Base-by-base conservation (phyloP, 1,140 invertebrate species). In the Campoletis sonorensis region DNA sequence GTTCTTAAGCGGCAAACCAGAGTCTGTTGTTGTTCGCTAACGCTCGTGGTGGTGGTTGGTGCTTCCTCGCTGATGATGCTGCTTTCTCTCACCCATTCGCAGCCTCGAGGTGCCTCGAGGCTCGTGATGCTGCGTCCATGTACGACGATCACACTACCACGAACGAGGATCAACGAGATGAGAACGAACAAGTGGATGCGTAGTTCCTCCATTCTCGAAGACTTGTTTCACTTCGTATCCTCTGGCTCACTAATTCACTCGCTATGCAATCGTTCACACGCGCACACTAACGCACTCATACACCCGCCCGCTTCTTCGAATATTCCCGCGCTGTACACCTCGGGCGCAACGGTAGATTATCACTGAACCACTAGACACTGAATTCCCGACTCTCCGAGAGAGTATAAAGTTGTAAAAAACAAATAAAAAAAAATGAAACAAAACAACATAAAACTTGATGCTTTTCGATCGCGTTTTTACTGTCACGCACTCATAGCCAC, bases 1-100 rank as follows among this genome's bases (percentile, higher is more conserved):
- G 95, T 96, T 75, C 95, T 92, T 79, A 97, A 91, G 82, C 94
- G 94, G 91, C 96, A 97, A n/a, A 94, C 92, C 49, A 97, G 88
- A 70, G 92, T 88, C 68, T 92, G 90, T 79, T 70, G 67, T 77
- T 91, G 87, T 79, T 91, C 93, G 83, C 90, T 91, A 90, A 91
- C 90, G 87, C 92, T 64, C 45, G 92, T 64, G 49, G 92, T 64
- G 61, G 92, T 64, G 49, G 27, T 88, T 86, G 92, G 91, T 45
- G 92, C 90, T 37, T 93, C 91, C 85, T 94, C 86, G 23, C 86
- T 85, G 0, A 84, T 81, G 10, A 45, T 40, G 37, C 84, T 84
- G 27, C 1, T 21, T 26, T 88, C 85, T 80, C 84, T 89, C 13
- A 81, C 93, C 95, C 95, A 95, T 87, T 94, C 92, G 91, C 95